These are phyloP conservation scores for Hydrolagus affinis DNA, from an alignment of 2,113 vertebrate genomes.

Conservation along the genomic window DNA sequence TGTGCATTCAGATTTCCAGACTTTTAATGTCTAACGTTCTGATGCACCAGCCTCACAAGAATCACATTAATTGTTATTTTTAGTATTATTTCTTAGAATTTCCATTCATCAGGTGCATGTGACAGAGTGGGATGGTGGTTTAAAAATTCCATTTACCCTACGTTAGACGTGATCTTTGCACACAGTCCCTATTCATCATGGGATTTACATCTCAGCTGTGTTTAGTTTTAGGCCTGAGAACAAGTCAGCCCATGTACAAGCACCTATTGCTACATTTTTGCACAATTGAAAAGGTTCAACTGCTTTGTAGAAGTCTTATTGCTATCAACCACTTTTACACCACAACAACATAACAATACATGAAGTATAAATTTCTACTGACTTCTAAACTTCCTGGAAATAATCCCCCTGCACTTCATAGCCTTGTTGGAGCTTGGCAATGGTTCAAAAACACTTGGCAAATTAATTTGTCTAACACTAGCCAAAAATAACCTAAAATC, in stretches of 20 bases:
- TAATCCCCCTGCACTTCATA: conserved; percentile 49
- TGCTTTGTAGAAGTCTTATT: conserved; percentile 60
- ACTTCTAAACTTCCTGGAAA: conserved; percentile 60
- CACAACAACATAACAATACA: conserved; percentile 56
- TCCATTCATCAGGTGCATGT: conserved; percentile 69
- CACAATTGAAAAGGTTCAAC: conserved; percentile 59
- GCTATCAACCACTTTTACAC: conserved; percentile 60
- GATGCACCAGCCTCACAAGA: conserved; percentile 5
- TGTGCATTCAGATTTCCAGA: conserved; percentile 3
- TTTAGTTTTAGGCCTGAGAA: conserved; percentile 70
- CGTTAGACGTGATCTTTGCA: conserved; percentile 63
- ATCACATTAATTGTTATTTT: conserved; percentile 48
- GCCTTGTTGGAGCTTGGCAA: conserved; percentile 57
- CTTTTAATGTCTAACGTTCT: conserved; percentile 16
- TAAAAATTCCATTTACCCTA: conserved; percentile 68
- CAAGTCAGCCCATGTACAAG: conserved; percentile 64
- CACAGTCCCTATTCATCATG: conserved; percentile 67
- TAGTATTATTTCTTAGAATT: conserved; percentile 48
- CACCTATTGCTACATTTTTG: conserved; percentile 66
- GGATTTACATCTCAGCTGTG: conserved; percentile 70
- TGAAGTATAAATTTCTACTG: conserved; percentile 54
- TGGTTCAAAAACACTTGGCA: conserved; percentile 56
- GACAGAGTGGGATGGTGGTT: conserved; percentile 52
- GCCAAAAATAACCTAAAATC: conserved; percentile 59
- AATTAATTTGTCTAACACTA: conserved; percentile 60